Evolutionary conservation across 1,140 invertebrate genomes (phyloP), one percentile per base, ranked within the genome.

Genomic region (Phortica variegata): DNA sequence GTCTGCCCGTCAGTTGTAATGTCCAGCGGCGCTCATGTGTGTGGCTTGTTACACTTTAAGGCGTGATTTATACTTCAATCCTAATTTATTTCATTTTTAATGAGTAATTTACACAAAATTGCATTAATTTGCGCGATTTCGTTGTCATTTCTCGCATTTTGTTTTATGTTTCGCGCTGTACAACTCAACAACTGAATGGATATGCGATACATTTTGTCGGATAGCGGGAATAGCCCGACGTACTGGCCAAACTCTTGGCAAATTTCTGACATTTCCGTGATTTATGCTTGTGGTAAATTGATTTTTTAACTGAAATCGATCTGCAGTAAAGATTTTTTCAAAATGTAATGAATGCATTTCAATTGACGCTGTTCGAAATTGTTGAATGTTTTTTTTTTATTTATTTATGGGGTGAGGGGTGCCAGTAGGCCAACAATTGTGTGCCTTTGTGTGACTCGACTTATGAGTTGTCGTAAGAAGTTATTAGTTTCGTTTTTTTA

Each of bases 61-160:
- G 57, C 45, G 60, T 68, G 63, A 68, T 63, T 63, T 68, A 68
- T 68, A 63, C 63, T 50, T 45, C 62, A 47, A 58, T 46, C 57
- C 47, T 45, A 52, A 68, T 68, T 68, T 63, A 68, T 68, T 58
- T 68, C 60, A 54, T 48, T 69, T 68, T 68, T 68, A 68, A 68
- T 68, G 63, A 68, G 63, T 68, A 68, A 68, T 68, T 68, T 68
- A 68, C 63, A 69, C 63, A 68, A 69, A 69, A 68, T 63, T 69
- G 65, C 65, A 68, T 68, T 68, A 63, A 68, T 68, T 60, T 68
- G 53, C 38, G 58, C 54, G 61, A 47, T 34, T 34, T 34, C 13
- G 32, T 34, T 34, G 32, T 34, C 32, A 34, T 34, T 9, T 34
- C 9, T 4, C n/a, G n/a, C n/a, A n/a, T n/a, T n/a, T n/a, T n/a